Percentiles rank a stretch among this genome's conserved stretches.
Evolutionary conservation across 64 coral and sea anemone species (phyloP).

Genomic region (Pachyseris speciosa): DNA sequence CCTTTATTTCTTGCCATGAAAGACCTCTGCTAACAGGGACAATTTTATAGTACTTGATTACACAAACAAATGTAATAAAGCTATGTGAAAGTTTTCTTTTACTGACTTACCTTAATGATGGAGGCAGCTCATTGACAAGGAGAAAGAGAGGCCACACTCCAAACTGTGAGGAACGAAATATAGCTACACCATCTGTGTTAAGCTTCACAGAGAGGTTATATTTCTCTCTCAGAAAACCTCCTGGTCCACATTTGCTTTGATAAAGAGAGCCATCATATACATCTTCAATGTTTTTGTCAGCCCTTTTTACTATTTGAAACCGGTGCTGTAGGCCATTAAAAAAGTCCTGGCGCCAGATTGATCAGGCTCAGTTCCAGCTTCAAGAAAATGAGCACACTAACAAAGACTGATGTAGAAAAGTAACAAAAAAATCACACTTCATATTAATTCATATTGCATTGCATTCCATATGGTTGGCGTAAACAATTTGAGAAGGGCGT

Average conservation of each 20-base stretch:
- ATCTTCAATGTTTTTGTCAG: conserved; percentile 51
- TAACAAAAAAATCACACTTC: no score
- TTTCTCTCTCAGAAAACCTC: conserved; percentile 38
- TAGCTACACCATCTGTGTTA: conserved; percentile 75
- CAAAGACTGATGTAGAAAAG: background rate
- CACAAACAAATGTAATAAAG: no score
- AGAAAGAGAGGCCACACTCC: conserved; percentile 75
- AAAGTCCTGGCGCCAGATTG: no score
- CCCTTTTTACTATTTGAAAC: conserved; percentile 46
- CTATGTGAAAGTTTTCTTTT: background rate
- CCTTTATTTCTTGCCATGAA: no score
- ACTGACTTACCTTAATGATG: background rate
- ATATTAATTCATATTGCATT: no score
- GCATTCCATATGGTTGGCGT: no score
- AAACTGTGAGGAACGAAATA: conserved; percentile 67
- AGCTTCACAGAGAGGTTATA: conserved; percentile 56
- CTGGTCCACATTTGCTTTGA: conserved; percentile 22
- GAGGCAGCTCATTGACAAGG: background rate
- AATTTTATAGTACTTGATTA: no score
- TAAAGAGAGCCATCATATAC: conserved; percentile 71
- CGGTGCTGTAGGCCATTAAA: conserved; percentile 38
- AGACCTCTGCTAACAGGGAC: no score
- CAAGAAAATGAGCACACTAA: no score
- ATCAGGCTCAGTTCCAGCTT: no score
- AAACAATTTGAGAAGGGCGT: no score